Conservation (phyloP, 2,113 vertebrate species). For the Strigops habroptila region DNA sequence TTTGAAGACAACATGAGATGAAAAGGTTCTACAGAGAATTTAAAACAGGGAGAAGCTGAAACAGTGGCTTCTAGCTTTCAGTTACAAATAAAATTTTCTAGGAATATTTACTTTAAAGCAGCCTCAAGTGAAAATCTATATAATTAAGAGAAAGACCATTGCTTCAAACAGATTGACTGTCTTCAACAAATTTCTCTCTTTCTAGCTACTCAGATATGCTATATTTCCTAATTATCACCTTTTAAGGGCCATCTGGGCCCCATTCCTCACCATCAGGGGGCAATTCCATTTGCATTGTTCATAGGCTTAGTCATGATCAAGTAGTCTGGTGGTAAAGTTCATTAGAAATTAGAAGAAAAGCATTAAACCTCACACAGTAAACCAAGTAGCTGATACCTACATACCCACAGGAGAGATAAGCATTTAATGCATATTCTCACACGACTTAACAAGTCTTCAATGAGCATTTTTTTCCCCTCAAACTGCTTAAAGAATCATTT, state of each 20-base stretch:
- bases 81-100: conserved; percentile 63
- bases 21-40: conserved; percentile 44
- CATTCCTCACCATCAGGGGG: conserved; percentile 98
- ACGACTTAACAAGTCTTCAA: conserved; percentile 64
- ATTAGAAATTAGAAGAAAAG: conserved; percentile 86
- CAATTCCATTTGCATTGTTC: conserved; percentile 99
- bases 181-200: conserved; percentile 83
- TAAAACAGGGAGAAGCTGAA: conserved; percentile 31
- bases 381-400: conserved; percentile 74
- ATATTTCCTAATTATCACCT: conserved; percentile 99
- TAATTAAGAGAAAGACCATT: conserved; percentile 78
- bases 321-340: conserved; percentile 96
- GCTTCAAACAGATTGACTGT: conserved; percentile 84
- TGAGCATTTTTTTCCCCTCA: background rate
- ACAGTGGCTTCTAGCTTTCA: conserved; percentile 52
- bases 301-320: conserved; percentile 95
- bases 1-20: conserved; percentile 1
- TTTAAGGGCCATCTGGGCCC: conserved; percentile 99
- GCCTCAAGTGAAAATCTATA: conserved; percentile 77
- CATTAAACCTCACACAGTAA: conserved; percentile 79
- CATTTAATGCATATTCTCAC: conserved; percentile 62
- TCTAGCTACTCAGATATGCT: conserved; percentile 84
- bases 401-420: conserved; percentile 67
- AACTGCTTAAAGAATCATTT: conserved; percentile 65
- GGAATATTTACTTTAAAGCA: conserved; percentile 71